Evolutionary conservation across 2,113 vertebrate genomes (phyloP), one percentile per base, ranked within the genome.

Genomic region (Proteles cristata): DNA sequence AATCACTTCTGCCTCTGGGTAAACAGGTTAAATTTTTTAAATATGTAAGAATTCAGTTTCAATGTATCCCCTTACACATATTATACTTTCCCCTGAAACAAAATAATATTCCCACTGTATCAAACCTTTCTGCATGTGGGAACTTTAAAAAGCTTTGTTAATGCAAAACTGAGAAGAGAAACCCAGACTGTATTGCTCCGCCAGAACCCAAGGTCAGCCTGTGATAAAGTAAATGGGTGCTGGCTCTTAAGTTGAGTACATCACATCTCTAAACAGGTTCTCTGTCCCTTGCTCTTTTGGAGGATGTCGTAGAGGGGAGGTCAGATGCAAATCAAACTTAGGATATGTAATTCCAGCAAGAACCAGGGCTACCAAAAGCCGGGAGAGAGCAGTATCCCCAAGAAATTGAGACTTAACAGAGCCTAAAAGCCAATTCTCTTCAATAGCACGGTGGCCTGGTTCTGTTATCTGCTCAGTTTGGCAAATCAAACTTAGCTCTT

Each of bases 11-110:
- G 81, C 85, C 63, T 97, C 69, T 95, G 81, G 71, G 81, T 96
- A 97, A 95, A 90, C 82, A 90, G 63, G 79, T 90, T 96, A 96
- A 97, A 69, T 58, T 95, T 73, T 95, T 97, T 53, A 84, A 97
- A 95, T 94, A 96, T 33, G 43, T 90, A 96, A 92, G 96, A 96
- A 96, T 96, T 90, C 31, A 69, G 48, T 80, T 96, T 94, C 76
- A 65, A 68, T 28, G 25, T 94, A 91, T 95, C 61, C 48, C 86
- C 28, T 95, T 96, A 76, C 77, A 94, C 31, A 88, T 94, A 98
- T 94, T 58, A 95, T 65, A 63, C 93, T 88, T 88, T 92, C 91
- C 66, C 26, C 45, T 68, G 61, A 88, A 93, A 95, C 17, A 48
- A 95, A 96, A 94, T 69, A 69, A 89, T 45, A 73, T 77, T 85